These are phyloP conservation scores for Aphis gossypii DNA, from an alignment of 1,140 invertebrate genomes.

Conservation along the genomic window DNA sequence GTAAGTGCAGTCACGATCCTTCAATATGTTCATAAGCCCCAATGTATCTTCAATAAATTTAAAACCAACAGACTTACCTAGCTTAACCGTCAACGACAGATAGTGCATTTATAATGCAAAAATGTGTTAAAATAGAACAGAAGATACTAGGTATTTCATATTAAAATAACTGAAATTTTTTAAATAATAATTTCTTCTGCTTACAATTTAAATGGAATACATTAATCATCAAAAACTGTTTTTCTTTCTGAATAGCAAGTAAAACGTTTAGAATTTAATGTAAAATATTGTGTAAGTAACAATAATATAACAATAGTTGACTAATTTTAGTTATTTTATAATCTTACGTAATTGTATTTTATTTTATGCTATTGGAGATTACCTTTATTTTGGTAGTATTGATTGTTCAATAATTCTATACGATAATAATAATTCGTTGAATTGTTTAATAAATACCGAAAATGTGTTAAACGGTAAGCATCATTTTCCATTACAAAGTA, in stretches of 20 bases:
- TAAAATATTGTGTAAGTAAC: too few relatives aligned
- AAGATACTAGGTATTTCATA: not conserved
- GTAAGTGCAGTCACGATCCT: constrained; percentile 22
- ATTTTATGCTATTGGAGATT: not conserved
- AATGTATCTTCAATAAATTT: not conserved
- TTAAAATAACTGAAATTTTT: not conserved
- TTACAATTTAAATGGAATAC: not conserved
- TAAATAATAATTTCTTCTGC: not conserved
- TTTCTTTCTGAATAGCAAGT: too few relatives aligned
- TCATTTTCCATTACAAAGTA: not conserved
- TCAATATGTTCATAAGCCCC: not conserved
- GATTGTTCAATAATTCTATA: not conserved
- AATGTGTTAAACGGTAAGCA: not conserved
- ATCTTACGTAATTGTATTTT: not conserved
- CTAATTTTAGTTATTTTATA: not conserved
- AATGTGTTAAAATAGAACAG: not conserved
- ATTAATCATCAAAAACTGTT: not conserved
- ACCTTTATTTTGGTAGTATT: not conserved
- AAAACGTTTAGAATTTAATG: too few relatives aligned
- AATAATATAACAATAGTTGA: not conserved
- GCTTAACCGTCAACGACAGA: not conserved
- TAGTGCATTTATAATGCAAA: not conserved
- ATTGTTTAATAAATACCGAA: not conserved
- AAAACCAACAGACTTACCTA: not conserved
- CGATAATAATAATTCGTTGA: not conserved